Evolutionary conservation across 2,888 invertebrate genomes (phyloP).

Genomic region (Poecilus cupreus): DNA sequence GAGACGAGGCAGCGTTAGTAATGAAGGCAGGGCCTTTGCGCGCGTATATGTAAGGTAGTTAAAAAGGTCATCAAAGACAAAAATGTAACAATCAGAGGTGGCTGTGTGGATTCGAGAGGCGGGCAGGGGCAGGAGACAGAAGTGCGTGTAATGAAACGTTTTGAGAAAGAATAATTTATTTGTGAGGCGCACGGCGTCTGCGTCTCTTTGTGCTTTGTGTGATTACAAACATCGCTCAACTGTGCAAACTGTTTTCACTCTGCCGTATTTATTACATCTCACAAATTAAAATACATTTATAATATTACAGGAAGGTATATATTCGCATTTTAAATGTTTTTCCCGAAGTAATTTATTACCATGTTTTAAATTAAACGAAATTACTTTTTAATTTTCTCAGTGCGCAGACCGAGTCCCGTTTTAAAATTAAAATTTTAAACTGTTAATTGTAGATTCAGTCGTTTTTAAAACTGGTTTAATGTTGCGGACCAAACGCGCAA

Average conservation of each 20-base stretch:
- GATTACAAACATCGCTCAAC: slow-evolving; percentile 41
- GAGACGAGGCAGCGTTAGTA: neutral
- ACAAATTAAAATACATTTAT: slow-evolving; percentile 55
- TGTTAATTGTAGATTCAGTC: slow-evolving; percentile 25
- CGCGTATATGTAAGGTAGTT: neutral
- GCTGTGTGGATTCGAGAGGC: neutral
- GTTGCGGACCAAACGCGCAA: slow-evolving; percentile 29
- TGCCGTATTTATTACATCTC: slow-evolving; percentile 39
- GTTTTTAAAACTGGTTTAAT: slow-evolving; percentile 35
- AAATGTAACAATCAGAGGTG: slow-evolving; percentile 38
- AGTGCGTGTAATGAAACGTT: slow-evolving; percentile 31
- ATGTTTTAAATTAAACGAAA: slow-evolving; percentile 55
- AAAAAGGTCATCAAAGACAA: slow-evolving; percentile 41
- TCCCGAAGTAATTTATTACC: slow-evolving; percentile 31
- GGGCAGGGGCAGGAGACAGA: neutral
- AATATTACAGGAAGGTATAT: slow-evolving; percentile 46
- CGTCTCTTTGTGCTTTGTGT: slow-evolving; percentile 38
- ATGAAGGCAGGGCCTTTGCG: slow-evolving; percentile 11
- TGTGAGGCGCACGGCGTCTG: neutral
- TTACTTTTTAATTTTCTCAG: slow-evolving; percentile 53
- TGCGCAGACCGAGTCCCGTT: slow-evolving; percentile 16
- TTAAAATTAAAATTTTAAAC: slow-evolving; percentile 42
- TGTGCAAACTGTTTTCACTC: slow-evolving; percentile 37
- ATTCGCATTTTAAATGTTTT: slow-evolving; percentile 39
- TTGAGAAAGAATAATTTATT: slow-evolving; percentile 32